These are phyloP conservation scores for Ichneumoninae sp. DNA, from an alignment of 2,888 invertebrate species.

Conservation along the genomic window DNA sequence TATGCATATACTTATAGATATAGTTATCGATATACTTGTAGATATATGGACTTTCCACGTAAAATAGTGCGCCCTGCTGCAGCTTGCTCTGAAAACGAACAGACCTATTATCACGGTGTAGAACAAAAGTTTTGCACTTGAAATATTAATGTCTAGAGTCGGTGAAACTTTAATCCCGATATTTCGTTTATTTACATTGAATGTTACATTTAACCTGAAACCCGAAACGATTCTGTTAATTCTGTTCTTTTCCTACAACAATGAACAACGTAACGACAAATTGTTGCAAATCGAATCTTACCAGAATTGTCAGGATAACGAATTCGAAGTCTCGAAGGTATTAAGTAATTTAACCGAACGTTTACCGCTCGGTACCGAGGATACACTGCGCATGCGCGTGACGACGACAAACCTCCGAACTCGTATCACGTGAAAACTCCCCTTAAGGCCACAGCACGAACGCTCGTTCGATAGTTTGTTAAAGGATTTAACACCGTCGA, in stretches of 20 bases:
- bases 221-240: neutral
- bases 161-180: constrained; percentile 1
- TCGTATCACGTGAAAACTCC: neutral
- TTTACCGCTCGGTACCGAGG: neutral
- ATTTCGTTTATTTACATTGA: constrained; percentile 3
- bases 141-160: constrained; percentile 46
- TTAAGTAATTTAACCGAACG: neutral
- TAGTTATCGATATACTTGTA: too few species aligned
- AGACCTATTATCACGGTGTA: constrained; percentile 30
- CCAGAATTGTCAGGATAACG: constrained; percentile 93
- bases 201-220: constrained; percentile 51
- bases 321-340: constrained; percentile 94
- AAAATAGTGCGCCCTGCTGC: too few species aligned
- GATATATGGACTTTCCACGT: too few species aligned
- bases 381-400: neutral
- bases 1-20: too few species aligned
- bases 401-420: neutral
- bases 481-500: constrained; percentile 30
- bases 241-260: constrained; percentile 26
- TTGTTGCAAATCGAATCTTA: constrained; percentile 88
- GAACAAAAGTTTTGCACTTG: constrained; percentile 20
- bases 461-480: constrained; percentile 51
- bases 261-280: constrained; percentile 67
- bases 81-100: too few species aligned
- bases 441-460: constrained; percentile 55